Conservation (phyloP, 1,140 invertebrate genomes). For the Drosophila nikananu region DNA sequence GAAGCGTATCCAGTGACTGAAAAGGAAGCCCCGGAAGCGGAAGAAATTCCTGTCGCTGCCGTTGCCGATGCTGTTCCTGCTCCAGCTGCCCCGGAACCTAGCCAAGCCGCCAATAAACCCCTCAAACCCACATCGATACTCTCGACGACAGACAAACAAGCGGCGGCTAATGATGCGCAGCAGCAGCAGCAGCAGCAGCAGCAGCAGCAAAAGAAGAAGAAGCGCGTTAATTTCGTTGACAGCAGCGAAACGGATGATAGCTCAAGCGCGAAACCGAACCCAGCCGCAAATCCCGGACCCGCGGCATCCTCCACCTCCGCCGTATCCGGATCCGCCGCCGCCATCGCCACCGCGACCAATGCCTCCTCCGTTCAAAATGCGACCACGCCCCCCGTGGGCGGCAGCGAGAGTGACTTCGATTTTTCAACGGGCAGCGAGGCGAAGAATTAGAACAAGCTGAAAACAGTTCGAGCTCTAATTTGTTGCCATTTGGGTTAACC, state of each 20-base stretch:
- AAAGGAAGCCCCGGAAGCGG: slow-evolving; percentile 48
- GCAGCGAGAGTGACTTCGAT: slow-evolving; percentile 84
- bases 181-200: slow-evolving; percentile 77
- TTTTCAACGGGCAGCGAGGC: slow-evolving; percentile 82
- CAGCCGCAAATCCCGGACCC: slow-evolving; percentile 43
- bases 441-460: slow-evolving; percentile 79
- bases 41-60: slow-evolving; percentile 7
- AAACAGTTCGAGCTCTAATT: slow-evolving; percentile 70
- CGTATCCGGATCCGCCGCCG: slow-evolving; percentile 5
- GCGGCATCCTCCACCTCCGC: slow-evolving; percentile 4
- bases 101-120: slow-evolving; percentile 40
- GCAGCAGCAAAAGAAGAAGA: slow-evolving; percentile 82
- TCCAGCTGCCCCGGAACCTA: slow-evolving; percentile 25
- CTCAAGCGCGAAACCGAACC: slow-evolving; percentile 77
- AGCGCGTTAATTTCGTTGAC: slow-evolving; percentile 85
- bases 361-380: slow-evolving; percentile 7
- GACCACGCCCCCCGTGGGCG: slow-evolving; percentile 25
- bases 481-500: slow-evolving; percentile 80
- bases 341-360: neutral
- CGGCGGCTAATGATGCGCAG: slow-evolving; percentile 72
- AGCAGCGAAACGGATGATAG: slow-evolving; percentile 85
- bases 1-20: slow-evolving; percentile 61
- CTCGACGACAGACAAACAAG: slow-evolving; percentile 78
- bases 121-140: slow-evolving; percentile 82
- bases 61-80: neutral